Base-by-base conservation (phyloP, 2,888 invertebrate species). In the Acheta domesticus region DNA sequence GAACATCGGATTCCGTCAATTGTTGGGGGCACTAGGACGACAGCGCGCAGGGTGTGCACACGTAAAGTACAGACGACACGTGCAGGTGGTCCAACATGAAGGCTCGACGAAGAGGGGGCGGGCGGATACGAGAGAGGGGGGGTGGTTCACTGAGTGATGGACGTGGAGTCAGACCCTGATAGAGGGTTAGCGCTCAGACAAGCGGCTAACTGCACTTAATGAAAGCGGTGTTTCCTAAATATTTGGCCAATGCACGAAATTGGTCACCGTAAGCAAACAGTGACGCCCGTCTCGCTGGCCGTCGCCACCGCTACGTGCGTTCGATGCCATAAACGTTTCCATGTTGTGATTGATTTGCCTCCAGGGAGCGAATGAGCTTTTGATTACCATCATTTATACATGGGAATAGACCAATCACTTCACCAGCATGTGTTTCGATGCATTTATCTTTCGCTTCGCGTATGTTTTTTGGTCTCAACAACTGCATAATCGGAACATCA, bases 321-420 rank as follows among this genome's bases (percentile, higher is more conserved):
- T 14, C 16, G n/a, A 62, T 62, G 12, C 62, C 62, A 62, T 62
- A 62, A 62, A n/a, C 62, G 62, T 16, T 62, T 62, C 62, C 62
- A 62, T 62, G 62, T 62, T 62, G 14, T 62, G 62, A 62, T 62
- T 62, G 62, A 62, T 62, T n/a, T 19, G 62, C 16, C 62, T 12
- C n/a, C 62, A n/a, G 62, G 14, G n/a, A 14, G 62, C 3, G 62
- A 62, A 62, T 62, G 62, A 62, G 62, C 62, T 62, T 62, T 62
- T 62, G 62, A 62, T 62, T 62, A 62, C 62, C 62, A 62, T 62
- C 62, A 62, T 62, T 62, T 62, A 62, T 14, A 62, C 62, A 62
- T 62, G 62, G n/a, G 62, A 62, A 62, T 62, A 62, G 62, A 16
- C 62, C 62, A 62, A 62, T 62, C 62, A 62, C 62, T 62, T 62